Percentiles rank a stretch among this genome's conserved stretches.
phyloP scores from a whole-genome alignment of 2,113 vertebrate genomes.

The Dasyurus viverrinus region DNA sequence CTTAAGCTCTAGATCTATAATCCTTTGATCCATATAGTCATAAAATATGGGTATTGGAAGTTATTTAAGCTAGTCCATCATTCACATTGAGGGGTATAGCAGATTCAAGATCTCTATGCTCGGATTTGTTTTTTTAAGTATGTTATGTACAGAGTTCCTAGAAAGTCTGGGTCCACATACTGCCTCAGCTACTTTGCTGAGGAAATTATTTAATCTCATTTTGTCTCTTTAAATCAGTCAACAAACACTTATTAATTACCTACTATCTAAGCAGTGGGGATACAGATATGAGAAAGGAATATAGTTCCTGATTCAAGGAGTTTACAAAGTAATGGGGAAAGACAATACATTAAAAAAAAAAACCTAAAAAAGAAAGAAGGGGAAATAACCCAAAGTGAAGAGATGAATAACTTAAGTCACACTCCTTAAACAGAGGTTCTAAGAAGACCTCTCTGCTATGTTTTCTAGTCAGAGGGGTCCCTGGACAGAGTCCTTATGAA shows the following conservation, averaged over 20 bases:
- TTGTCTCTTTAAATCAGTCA: not conserved
- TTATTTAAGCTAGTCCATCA: not conserved
- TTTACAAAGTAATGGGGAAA: not conserved
- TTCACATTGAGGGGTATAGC: not conserved
- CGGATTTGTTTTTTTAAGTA: not conserved
- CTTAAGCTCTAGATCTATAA: not conserved
- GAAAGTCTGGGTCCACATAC: not conserved
- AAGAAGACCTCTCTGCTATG: not conserved
- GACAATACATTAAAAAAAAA: not conserved
- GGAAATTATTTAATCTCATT: not conserved
- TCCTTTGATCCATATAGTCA: not conserved
- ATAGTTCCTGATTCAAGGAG: not conserved
- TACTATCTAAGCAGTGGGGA: not conserved
- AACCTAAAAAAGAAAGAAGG: not conserved
- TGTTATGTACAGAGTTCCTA: not conserved
- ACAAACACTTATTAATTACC: not conserved
- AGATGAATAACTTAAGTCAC: not conserved
- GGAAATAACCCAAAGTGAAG: not conserved
- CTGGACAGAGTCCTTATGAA: not conserved
- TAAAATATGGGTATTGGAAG: not conserved
- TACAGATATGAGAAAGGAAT: not conserved
- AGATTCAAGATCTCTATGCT: too few species aligned
- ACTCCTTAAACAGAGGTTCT: not conserved
- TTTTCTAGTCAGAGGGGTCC: not conserved
- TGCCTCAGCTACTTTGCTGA: not conserved